A percentile compares a stretch with the other conserved stretches of the same genome.
These are phyloP conservation scores for Sebastes fasciatus DNA, from an alignment of 2,113 vertebrate genomes.

Conservation along the genomic window DNA sequence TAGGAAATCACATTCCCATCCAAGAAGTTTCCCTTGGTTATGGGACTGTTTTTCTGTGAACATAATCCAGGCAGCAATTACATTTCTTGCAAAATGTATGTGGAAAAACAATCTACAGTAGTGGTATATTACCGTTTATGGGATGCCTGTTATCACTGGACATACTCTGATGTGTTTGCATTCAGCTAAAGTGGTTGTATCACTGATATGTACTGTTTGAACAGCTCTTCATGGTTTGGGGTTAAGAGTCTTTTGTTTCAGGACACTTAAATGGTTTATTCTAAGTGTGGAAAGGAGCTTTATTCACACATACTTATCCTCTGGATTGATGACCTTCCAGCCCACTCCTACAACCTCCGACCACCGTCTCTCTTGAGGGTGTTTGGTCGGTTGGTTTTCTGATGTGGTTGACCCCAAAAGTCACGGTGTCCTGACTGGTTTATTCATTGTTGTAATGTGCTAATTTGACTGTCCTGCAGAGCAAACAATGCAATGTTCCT, in stretches of 20 bases:
- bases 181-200: neutral
- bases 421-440: neutral
- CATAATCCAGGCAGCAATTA: neutral
- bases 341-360: neutral
- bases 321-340: constrained; percentile 2
- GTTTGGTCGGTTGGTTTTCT: neutral
- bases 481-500: neutral
- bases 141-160: neutral
- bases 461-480: constrained; percentile 31
- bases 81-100: neutral
- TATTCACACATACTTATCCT: constrained; percentile 2
- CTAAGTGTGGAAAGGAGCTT: neutral
- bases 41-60: neutral
- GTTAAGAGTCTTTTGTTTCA: neutral
- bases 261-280: neutral
- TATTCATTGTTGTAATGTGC: constrained; percentile 10
- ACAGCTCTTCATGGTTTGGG: neutral
- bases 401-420: constrained; percentile 10
- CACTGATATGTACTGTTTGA: neutral
- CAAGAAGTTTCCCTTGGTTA: no score
- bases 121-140: neutral
- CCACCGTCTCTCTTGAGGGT: neutral
- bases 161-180: neutral
- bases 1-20: no score
- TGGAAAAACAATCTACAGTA: neutral